Percentiles rank a stretch among this genome's conserved stretches.
These are phyloP conservation scores for Sinella curviseta DNA, from an alignment of 1,140 invertebrate genomes.

Conservation along the genomic window DNA sequence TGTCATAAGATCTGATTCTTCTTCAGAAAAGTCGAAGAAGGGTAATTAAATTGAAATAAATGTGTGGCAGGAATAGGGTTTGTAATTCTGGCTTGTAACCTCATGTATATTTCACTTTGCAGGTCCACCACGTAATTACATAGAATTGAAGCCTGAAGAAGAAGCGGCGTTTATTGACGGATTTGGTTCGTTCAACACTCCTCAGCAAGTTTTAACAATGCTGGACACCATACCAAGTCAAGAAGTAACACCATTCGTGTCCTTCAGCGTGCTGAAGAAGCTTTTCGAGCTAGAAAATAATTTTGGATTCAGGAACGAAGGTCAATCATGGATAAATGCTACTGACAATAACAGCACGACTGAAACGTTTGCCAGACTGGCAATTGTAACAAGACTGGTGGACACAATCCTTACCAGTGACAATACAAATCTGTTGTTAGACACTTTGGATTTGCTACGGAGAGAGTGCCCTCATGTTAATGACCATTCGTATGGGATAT, in stretches of 20 bases:
- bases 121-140: constrained; percentile 29
- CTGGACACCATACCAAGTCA: constrained; percentile 55
- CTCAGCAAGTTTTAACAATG: constrained; percentile 45
- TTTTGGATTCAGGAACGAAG: constrained; percentile 51
- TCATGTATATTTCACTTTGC: not conserved
- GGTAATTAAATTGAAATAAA: not conserved
- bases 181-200: constrained; percentile 50
- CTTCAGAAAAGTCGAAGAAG: constrained; percentile 8
- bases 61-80: not conserved
- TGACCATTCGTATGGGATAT: constrained; percentile 51
- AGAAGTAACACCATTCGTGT: constrained; percentile 59
- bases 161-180: constrained; percentile 50
- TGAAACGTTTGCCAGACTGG: constrained; percentile 54
- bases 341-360: constrained; percentile 42
- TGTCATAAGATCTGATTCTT: constrained; percentile 59
- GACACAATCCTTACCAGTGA: constrained; percentile 55
- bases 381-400: constrained; percentile 57
- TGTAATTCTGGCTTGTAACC: constrained; percentile 19
- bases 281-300: constrained; percentile 61
- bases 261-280: constrained; percentile 58
- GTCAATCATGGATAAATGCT: constrained; percentile 36
- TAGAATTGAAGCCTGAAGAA: constrained; percentile 41
- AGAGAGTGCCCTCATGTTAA: constrained; percentile 51
- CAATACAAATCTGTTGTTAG: constrained; percentile 57
- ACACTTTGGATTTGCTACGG: constrained; percentile 55